Evolutionary conservation across 2,113 vertebrate genomes (phyloP), one percentile per base, ranked within the genome.

Genomic region (Rhombomys opimus): DNA sequence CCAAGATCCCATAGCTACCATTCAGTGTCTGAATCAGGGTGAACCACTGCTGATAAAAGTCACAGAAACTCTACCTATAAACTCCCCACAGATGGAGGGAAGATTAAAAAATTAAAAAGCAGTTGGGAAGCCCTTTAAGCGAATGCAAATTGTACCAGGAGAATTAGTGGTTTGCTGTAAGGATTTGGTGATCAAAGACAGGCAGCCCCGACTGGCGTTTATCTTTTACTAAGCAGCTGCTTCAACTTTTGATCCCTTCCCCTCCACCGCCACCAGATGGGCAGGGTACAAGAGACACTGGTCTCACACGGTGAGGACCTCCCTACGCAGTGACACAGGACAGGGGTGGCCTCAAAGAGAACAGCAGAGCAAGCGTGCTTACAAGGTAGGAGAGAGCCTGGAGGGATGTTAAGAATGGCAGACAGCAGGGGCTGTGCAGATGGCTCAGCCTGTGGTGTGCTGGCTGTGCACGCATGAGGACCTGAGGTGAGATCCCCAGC

Each of bases 161-260:
- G 93, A 95, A 89, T 92, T 87, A 41, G 61, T 68, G 70, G 38
- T 95, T 72, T 85, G 81, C 89, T 88, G 20, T 22, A 67, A 87
- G 89, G 86, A 95, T 92, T 52, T 82, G 27, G 41, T 76, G 96
- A 96, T 95, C 95, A 96, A 95, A 97, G 90, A 50, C 81, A 46
- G 81, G 75, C 89, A 14, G 0, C 17, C 95, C 70, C 10, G 1
- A 50, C 46, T 72, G 92, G 86, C 68, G 12, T 89, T 93, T 89
- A 73, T 92, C 95, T 89, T 59, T 57, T 7, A 2, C 70, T 2
- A 35, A 4, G 35, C 91, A 80, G 80, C 67, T 89, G 90, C 73
- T 90, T 91, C 14, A 4, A 89, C 25, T 87, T 72, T 95, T 76
- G 70, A 90, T 88, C 92, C 54, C 54, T 3, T 72, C 84, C 14